A percentile compares a stretch with the other conserved stretches of the same genome.
Conservation (phyloP, 1,140 invertebrate genomes). For the Lordiphosa stackelbergi region DNA sequence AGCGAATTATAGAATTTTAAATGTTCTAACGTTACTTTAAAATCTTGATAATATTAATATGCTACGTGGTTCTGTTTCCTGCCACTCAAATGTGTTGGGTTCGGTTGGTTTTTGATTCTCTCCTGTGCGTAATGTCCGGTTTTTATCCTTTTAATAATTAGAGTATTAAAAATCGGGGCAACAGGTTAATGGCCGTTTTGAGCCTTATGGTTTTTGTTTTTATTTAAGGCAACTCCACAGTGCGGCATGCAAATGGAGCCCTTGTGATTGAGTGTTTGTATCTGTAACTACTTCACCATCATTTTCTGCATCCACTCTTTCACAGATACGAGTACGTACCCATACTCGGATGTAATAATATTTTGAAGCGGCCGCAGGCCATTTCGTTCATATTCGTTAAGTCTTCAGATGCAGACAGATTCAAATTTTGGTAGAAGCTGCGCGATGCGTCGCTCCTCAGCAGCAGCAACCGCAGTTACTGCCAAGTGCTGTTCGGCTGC, state of each 20-base stretch:
- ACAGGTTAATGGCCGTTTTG: too few species aligned
- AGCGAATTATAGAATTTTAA: too few species aligned
- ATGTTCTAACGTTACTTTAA: too few species aligned
- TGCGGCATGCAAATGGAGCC: slow-evolving; percentile 27
- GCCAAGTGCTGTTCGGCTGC: slow-evolving; percentile 12
- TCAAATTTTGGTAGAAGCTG: slow-evolving; percentile 71
- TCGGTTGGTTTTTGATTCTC: too few species aligned
- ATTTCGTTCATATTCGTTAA: slow-evolving; percentile 73
- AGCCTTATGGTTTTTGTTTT: too few species aligned
- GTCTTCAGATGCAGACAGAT: slow-evolving; percentile 74
- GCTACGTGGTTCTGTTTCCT: too few species aligned
- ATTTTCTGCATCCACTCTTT: slow-evolving; percentile 45
- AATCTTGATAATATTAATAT: too few species aligned
- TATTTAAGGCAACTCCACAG: too few species aligned
- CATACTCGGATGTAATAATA: slow-evolving; percentile 52
- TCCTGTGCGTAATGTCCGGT: too few species aligned
- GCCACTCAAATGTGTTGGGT: too few species aligned
- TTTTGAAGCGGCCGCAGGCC: slow-evolving; percentile 56
- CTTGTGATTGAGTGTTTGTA: slow-evolving; percentile 67
- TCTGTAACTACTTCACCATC: slow-evolving; percentile 54
- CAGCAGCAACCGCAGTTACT: slow-evolving; percentile 18
- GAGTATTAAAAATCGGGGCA: too few species aligned
- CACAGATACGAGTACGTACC: slow-evolving; percentile 26
- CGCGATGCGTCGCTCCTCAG: slow-evolving; percentile 37
- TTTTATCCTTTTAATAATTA: too few species aligned